phyloP scores from a whole-genome alignment of 2,797 vertebrate genomes.

The Mormyrus hasselquistii region DNA sequence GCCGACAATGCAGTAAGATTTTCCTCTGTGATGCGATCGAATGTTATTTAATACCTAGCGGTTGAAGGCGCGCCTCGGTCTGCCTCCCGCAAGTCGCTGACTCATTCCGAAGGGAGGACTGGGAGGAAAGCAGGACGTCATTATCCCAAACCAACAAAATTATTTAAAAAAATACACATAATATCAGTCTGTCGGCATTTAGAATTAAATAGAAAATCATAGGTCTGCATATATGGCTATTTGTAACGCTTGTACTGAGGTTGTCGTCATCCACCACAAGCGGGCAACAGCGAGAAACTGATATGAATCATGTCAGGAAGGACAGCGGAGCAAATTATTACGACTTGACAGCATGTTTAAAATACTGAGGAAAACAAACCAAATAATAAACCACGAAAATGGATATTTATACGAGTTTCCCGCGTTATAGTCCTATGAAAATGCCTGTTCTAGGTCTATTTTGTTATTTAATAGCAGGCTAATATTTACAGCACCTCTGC shows the following conservation, averaged over 20 bases:
- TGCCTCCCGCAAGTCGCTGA: constrained; percentile 8
- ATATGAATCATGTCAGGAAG: background rate
- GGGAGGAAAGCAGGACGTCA: background rate
- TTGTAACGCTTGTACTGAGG: background rate
- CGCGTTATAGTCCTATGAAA: background rate
- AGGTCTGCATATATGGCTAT: background rate
- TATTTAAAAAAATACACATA: background rate
- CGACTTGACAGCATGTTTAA: background rate
- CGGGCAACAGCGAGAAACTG: background rate
- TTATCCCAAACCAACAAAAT: background rate
- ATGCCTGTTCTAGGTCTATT: background rate
- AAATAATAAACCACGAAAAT: background rate
- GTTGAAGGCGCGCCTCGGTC: background rate
- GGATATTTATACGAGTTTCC: background rate
- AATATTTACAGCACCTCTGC: background rate
- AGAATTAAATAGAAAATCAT: background rate
- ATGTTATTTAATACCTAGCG: background rate
- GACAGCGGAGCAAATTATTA: background rate
- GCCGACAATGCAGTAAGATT: background rate
- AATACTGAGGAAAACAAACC: background rate
- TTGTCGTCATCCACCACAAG: background rate
- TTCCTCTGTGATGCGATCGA: constrained; percentile 4
- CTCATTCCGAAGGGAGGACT: background rate
- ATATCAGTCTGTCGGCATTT: background rate
- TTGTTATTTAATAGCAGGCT: background rate